A percentile compares a stretch with the other conserved stretches of the same genome.
These are phyloP conservation scores for Ranitomeya imitator DNA, from an alignment of 2,113 vertebrate genomes.

Conservation along the genomic window DNA sequence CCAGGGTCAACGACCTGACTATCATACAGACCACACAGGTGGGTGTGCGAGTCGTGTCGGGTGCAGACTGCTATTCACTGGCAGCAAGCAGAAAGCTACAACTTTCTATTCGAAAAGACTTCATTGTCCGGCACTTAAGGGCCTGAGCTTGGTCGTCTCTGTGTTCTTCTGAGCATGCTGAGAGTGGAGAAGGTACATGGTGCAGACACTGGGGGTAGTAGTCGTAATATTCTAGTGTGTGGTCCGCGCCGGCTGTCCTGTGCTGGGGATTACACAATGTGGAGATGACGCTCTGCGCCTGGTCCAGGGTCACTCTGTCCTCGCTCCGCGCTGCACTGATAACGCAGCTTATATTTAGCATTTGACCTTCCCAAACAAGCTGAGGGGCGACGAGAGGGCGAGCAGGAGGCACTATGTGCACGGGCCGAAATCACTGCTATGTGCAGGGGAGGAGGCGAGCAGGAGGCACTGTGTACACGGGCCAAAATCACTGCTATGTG, in stretches of 20 bases:
- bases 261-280: neutral
- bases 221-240: neutral
- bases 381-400: too few species aligned
- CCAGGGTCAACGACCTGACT: conserved; percentile 93
- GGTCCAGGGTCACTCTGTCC: neutral
- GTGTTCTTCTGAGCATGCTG: neutral
- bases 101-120: too few species aligned
- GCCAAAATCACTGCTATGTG: too few species aligned
- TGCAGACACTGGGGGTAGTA: neutral
- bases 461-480: too few species aligned
- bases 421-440: too few species aligned
- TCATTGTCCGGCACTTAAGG: too few species aligned
- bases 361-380: neutral
- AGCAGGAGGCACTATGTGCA: neutral
- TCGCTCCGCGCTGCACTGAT: too few species aligned
- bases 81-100: too few species aligned
- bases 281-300: neutral
- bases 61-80: too few species aligned
- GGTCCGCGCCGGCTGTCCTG: conserved; percentile 17
- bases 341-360: neutral
- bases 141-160: too few species aligned
- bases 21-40: conserved; percentile 95
- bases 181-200: conserved; percentile 6
- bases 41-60: conserved; percentile 57
- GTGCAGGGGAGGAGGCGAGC: too few species aligned